Base-by-base conservation (phyloP, 2,888 invertebrate species). In the Nysson spinosus region DNA sequence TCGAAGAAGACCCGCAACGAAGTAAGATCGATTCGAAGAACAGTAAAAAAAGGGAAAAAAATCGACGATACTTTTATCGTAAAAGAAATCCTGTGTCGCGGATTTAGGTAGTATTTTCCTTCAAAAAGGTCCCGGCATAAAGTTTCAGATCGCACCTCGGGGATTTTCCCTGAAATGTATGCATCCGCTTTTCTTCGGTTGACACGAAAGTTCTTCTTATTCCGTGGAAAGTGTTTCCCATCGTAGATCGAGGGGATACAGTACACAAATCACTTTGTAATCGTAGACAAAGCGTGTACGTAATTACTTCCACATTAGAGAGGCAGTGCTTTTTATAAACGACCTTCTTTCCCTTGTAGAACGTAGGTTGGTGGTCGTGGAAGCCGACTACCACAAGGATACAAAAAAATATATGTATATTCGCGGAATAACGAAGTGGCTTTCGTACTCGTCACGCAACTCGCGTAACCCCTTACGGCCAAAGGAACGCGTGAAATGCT, bases 301-400 rank as follows among this genome's bases (percentile, higher is more conserved):
- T 55, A 65, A 67, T 64, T 39, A 55, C 54, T 54, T 46, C 40
- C 50, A 60, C 60, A 11, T 50, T 60, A 37, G 37, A n/a, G n/a
- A 44, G 35, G 26, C 52, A 7, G 37, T 5, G 54, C 65, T 67
- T 67, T 67, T 67, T 65, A 67, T 67, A 67, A 67, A 67, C 65
- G 65, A 67, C 67, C 67, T 67, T 67, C 52, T 47, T 44, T 46
- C 26, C 54, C 42, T 46, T 54, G n/a, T n/a, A n/a, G n/a, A n/a
- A n/a, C 32, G 24, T 6, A 4, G 11, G 32, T 7, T 44, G 54
- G 58, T 58, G 64, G 64, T 58, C 63, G 65, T 40, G 16, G 30
- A 30, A 22, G 20, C 19, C 17, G 20, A 22, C 24, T 43, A 24
- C n/a, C 34, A 7, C 11, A 26, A 26, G 24, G 22, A 42, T n/a